Percentiles rank a stretch among this genome's conserved stretches.
Evolutionary conservation across 1,140 invertebrate species (phyloP).

Genomic region (Bactericera cockerelli): DNA sequence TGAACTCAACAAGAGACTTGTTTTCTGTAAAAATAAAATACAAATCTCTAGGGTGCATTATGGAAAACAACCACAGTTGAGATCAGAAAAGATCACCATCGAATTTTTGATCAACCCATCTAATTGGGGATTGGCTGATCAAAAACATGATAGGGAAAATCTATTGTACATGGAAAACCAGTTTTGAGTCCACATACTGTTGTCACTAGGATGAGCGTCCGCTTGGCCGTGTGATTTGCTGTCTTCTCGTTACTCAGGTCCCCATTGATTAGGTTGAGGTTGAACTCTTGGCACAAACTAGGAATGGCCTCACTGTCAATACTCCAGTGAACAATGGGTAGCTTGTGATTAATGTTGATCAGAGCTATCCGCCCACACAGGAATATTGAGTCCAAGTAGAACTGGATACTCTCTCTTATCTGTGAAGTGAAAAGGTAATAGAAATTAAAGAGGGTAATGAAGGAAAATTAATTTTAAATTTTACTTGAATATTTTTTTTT

Average conservation of each 20-base stretch:
- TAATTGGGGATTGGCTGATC: constrained; percentile 5
- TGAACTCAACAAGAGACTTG: too few species aligned
- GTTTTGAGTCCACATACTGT: background rate
- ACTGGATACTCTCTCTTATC: background rate
- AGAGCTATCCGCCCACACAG: background rate
- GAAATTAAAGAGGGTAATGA: too few species aligned
- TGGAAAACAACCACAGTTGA: too few species aligned
- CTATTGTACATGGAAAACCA: background rate
- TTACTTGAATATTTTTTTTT: too few species aligned
- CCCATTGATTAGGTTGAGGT: background rate
- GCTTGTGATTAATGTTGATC: background rate
- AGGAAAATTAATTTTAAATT: too few species aligned
- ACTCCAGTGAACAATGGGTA: background rate
- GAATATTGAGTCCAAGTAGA: constrained; percentile 5
- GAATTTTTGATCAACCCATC: too few species aligned
- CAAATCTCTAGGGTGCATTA: too few species aligned
- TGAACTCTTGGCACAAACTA: constrained; percentile 3
- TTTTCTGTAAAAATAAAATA: too few species aligned
- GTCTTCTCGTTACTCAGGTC: background rate
- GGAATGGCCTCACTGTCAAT: background rate
- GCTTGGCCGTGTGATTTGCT: background rate
- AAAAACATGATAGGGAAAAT: constrained; percentile 6
- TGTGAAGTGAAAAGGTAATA: background rate
- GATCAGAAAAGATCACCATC: too few species aligned
- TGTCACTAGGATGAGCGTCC: background rate